phyloP scores from a whole-genome alignment of 2,797 vertebrate genomes.

The Meriones psammophilus region DNA sequence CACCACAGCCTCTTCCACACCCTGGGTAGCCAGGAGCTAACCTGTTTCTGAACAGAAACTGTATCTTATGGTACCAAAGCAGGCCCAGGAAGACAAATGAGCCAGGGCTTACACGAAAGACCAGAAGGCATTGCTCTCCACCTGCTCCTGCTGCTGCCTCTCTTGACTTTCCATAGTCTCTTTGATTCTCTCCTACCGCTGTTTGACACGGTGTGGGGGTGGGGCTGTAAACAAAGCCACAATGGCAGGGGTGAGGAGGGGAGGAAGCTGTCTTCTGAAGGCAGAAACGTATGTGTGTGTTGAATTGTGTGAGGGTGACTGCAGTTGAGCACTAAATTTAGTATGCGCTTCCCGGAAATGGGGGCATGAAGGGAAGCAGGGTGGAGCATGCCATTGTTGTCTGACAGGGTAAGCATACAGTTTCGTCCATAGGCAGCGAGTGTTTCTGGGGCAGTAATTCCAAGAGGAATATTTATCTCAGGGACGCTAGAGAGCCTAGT shows the following conservation, averaged over 20 bases:
- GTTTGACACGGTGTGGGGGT: not conserved
- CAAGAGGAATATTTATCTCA: constrained; percentile 31
- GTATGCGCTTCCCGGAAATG: constrained; percentile 79
- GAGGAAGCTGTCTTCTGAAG: constrained; percentile 39
- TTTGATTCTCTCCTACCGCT: not conserved
- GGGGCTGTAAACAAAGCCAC: constrained; percentile 37
- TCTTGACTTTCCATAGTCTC: not conserved
- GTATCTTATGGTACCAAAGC: not conserved
- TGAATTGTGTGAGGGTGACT: constrained; percentile 71
- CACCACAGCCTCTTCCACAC: not conserved
- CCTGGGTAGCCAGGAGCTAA: not conserved
- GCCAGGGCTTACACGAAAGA: not conserved
- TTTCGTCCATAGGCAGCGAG: constrained; percentile 45
- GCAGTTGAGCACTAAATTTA: constrained; percentile 77
- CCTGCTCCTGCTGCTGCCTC: not conserved
- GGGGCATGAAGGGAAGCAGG: constrained; percentile 69
- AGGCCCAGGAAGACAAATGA: not conserved
- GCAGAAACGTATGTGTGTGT: constrained; percentile 15
- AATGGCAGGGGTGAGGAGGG: not conserved
- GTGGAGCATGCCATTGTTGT: constrained; percentile 52
- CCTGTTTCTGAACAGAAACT: not conserved
- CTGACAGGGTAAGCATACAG: constrained; percentile 43
- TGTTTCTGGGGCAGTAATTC: not conserved
- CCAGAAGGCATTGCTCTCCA: not conserved
- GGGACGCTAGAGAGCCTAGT: constrained; percentile 6